A percentile compares a stretch with the other conserved stretches of the same genome.
Conservation (phyloP, 2,797 vertebrate genomes). For the Spea hammondii region DNA sequence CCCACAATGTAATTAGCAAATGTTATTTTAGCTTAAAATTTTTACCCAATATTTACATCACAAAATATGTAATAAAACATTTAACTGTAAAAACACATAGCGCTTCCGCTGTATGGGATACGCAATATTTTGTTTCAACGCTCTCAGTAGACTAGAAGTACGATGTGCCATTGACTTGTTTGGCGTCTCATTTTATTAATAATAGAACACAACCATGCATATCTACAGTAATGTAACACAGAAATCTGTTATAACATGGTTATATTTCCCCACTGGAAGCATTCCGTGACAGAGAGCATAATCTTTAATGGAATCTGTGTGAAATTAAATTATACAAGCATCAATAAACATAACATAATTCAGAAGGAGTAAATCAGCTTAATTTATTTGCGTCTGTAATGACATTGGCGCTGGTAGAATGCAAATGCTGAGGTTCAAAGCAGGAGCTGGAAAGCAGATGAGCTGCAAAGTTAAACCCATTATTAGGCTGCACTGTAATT, state of each 20-base stretch:
- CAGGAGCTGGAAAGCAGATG: conserved; percentile 79
- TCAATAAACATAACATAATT: conserved; percentile 89
- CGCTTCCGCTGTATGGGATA: too few relatives aligned
- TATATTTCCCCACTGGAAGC: conserved; percentile 77
- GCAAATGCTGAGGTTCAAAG: conserved; percentile 75
- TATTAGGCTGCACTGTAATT: conserved; percentile 84
- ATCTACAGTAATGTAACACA: conserved; percentile 80
- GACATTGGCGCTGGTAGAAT: conserved; percentile 71
- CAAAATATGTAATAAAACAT: too few relatives aligned
- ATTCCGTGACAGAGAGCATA: conserved; percentile 70
- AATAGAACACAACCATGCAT: conserved; percentile 75
- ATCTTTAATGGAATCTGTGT: conserved; percentile 91
- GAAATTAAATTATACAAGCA: conserved; percentile 89
- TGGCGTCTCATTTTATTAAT: conserved; percentile 75
- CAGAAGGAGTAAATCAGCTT: conserved; percentile 85
- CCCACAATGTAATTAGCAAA: too few relatives aligned
- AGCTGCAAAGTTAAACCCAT: conserved; percentile 85
- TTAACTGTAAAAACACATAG: too few relatives aligned
- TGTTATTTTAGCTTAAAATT: too few relatives aligned
- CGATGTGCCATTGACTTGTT: conserved; percentile 69
- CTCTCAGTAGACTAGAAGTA: too few relatives aligned
- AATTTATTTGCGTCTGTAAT: conserved; percentile 81
- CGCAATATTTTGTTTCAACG: too few relatives aligned
- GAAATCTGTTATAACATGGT: conserved; percentile 87
- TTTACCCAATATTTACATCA: too few relatives aligned